Evolutionary conservation across 2,888 invertebrate species (phyloP).

Genomic region (Trichopoda pennipes): DNA sequence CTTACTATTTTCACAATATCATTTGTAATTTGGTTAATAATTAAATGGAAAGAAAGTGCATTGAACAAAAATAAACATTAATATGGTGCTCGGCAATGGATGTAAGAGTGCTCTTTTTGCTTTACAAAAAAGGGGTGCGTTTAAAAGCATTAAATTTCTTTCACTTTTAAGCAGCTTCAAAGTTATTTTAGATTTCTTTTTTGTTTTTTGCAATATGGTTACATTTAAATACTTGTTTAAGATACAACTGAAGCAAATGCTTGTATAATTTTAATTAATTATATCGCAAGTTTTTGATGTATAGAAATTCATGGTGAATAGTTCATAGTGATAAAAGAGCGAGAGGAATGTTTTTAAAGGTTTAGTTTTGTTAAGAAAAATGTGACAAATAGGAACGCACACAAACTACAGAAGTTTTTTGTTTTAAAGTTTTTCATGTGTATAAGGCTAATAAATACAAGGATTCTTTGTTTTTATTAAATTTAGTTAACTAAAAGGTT

Average conservation of each 20-base stretch:
- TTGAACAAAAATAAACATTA: neutral
- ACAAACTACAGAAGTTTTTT: constrained; percentile 58
- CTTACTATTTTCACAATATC: neutral
- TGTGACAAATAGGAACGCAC: constrained; percentile 59
- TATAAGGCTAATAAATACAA: constrained; percentile 62
- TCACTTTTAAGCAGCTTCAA: constrained; percentile 9
- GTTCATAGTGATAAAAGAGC: constrained; percentile 54
- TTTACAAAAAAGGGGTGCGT: constrained; percentile 38
- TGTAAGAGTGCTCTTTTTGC: constrained; percentile 14
- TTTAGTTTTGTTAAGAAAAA: constrained; percentile 33
- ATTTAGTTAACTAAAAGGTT: constrained; percentile 56
- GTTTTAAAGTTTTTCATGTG: constrained; percentile 23
- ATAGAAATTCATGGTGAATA: constrained; percentile 41
- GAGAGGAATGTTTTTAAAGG: constrained; percentile 45
- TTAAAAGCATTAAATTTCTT: constrained; percentile 37
- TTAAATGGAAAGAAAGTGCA: too few relatives aligned
- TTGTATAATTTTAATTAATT: constrained; percentile 46
- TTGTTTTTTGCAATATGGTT: constrained; percentile 12
- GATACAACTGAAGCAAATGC: constrained; percentile 68
- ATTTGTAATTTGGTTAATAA: neutral
- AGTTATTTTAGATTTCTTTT: constrained; percentile 1
- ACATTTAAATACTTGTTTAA: constrained; percentile 57
- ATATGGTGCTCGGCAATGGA: neutral
- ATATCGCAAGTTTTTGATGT: constrained; percentile 38
- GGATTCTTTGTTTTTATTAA: constrained; percentile 51